Evolutionary conservation across 2,888 invertebrate species (phyloP), one percentile per base, ranked within the genome.

Genomic region (Dolichopus griseipennis): DNA sequence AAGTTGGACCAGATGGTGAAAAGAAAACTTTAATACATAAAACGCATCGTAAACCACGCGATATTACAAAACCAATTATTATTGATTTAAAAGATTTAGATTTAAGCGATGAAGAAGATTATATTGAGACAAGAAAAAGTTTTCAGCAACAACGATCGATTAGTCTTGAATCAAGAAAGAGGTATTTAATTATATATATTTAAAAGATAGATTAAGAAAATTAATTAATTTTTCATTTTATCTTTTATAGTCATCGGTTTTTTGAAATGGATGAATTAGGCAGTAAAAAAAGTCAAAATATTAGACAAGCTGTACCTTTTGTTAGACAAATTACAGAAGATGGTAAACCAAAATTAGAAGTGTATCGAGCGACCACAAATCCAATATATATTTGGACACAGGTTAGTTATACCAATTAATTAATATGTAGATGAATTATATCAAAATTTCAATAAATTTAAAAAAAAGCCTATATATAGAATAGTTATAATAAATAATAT

Each of bases 191-290:
- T n/a, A n/a, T n/a, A 34, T 15, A 9, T 5, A 41, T n/a, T 18
- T 34, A 33, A 8, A 63, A 6, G 1, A 41, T 6, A 41, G 9
- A 5, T 15, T 7, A 41, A 41, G 3, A 8, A 41, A 41, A 15
- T 27, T 27, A 27, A 27, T 4, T 27, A 27, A 27, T 27, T 4
- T 27, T 27, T n/a, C 8, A 15, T 41, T 41, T 12, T 12, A 52
- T 52, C 1, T n/a, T n/a, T n/a, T 18, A 43, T 72, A 82, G 82
- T 69, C 77, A 78, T 65, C 77, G 82, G 66, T 73, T 79, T 66
- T 81, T 84, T 83, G 87, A 87, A 78, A 87, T 87, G 87, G 87
- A 87, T 78, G 86, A 85, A 67, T 86, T 85, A 77, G 78, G 81
- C 65, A 76, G 76, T 72, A 85, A 85, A 41, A 86, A 86, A 73